Conservation (phyloP, 2,113 vertebrate genomes). For the Ceyx cyanopectus region DNA sequence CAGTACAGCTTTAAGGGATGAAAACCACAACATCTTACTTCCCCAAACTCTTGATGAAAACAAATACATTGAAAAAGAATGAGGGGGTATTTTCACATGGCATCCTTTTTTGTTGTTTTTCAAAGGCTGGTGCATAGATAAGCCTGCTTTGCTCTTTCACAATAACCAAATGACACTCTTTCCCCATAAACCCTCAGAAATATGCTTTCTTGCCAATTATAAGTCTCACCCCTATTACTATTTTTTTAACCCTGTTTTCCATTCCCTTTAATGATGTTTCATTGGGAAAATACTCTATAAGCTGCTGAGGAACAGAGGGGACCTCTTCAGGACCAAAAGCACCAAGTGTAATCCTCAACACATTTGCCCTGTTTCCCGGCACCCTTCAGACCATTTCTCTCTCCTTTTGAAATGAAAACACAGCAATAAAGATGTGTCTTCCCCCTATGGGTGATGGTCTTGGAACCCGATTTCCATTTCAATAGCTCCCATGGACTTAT, state of each 20-base stretch:
- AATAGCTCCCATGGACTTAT: background rate
- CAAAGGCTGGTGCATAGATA: background rate
- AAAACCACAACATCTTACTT: background rate
- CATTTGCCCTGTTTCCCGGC: background rate
- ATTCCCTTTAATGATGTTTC: background rate
- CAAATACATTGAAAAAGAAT: background rate
- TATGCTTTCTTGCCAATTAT: background rate
- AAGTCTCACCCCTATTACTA: background rate
- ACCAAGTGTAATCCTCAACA: background rate
- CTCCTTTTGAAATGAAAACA: background rate
- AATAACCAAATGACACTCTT: background rate
- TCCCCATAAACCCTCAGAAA: background rate
- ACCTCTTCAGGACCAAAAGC: background rate
- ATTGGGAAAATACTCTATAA: background rate
- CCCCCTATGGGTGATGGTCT: background rate
- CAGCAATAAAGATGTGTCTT: background rate
- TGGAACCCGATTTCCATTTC: conserved; percentile 7
- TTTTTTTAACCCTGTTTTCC: background rate
- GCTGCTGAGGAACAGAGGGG: background rate
- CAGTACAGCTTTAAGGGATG: background rate
- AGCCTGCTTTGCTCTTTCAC: background rate
- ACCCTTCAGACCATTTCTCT: background rate
- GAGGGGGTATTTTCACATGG: background rate
- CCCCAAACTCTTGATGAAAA: background rate
- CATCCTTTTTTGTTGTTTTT: background rate